These are phyloP conservation scores for Gisinianus flammeolus DNA, from an alignment of 2,888 invertebrate species.

Conservation along the genomic window DNA sequence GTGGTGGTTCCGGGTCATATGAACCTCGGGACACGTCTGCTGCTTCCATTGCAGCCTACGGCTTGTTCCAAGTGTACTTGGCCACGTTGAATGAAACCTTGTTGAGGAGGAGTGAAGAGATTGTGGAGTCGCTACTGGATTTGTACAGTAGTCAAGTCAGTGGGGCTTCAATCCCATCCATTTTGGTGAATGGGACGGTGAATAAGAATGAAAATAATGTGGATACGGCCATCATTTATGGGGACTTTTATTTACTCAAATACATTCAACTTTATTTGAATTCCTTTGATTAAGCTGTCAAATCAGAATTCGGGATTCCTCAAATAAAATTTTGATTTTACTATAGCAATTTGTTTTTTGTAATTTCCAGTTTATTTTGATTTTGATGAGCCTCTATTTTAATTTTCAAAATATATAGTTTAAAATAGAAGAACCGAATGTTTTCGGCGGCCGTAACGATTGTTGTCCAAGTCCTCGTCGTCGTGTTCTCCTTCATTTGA, in stretches of 20 bases:
- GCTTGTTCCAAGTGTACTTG: constrained; percentile 46
- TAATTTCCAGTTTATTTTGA: no score
- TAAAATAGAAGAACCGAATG: no score
- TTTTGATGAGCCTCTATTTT: no score
- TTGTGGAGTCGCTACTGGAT: constrained; percentile 47
- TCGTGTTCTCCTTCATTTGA: no score
- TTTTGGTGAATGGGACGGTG: constrained; percentile 53
- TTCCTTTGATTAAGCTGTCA: no score
- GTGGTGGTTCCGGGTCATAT: no score
- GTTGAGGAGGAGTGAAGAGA: constrained; percentile 46
- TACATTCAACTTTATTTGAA: constrained; percentile 46
- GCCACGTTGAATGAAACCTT: constrained; percentile 41
- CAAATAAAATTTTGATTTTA: no score
- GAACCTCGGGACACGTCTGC: constrained; percentile 55
- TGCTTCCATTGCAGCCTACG: constrained; percentile 48
- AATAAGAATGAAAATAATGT: constrained; percentile 46
- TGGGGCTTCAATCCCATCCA: constrained; percentile 45
- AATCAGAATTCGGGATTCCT: background rate
- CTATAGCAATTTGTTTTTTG: no score
- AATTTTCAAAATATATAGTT: no score
- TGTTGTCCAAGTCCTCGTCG: no score
- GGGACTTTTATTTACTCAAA: constrained; percentile 52
- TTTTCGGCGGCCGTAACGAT: no score
- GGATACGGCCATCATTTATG: constrained; percentile 54
- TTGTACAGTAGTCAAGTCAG: constrained; percentile 37